A percentile compares a stretch with the other conserved stretches of the same genome.
Evolutionary conservation across 2,113 vertebrate species (phyloP).

Genomic region (Vombatus ursinus): DNA sequence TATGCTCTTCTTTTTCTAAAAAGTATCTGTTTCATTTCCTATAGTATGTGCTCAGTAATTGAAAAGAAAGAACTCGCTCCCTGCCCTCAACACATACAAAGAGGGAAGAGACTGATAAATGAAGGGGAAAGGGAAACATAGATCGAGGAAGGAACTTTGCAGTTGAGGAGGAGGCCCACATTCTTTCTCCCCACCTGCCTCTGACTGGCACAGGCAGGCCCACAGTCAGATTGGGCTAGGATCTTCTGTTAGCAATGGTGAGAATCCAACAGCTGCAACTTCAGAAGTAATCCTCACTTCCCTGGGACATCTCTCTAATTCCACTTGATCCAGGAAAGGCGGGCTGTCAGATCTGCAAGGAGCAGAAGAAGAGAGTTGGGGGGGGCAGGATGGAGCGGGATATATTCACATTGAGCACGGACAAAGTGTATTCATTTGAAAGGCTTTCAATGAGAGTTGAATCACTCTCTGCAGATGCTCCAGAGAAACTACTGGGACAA

Average conservation of each 20-base stretch:
- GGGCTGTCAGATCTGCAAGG: slow-evolving; percentile 88
- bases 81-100: background rate
- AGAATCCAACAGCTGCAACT: slow-evolving; percentile 84
- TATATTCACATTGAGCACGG: slow-evolving; percentile 68
- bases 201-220: background rate
- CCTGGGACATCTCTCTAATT: slow-evolving; percentile 79
- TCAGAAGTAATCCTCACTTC: slow-evolving; percentile 14
- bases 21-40: background rate
- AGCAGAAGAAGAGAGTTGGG: slow-evolving; percentile 29
- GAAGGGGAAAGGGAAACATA: background rate
- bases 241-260: slow-evolving; percentile 65
- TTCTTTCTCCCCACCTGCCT: background rate
- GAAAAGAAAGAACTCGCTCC: background rate
- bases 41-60: background rate
- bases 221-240: background rate
- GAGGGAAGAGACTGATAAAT: background rate
- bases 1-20: background rate
- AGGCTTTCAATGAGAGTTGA: slow-evolving; percentile 81
- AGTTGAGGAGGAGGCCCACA: background rate
- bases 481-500: slow-evolving; percentile 21
- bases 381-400: slow-evolving; percentile 18
- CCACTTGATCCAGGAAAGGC: slow-evolving; percentile 91
- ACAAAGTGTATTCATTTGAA: slow-evolving; percentile 75
- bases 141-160: background rate
- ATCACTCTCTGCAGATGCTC: slow-evolving; percentile 68